Evolutionary conservation across 2,113 vertebrate species (phyloP).

Genomic region (Piaya cayana): DNA sequence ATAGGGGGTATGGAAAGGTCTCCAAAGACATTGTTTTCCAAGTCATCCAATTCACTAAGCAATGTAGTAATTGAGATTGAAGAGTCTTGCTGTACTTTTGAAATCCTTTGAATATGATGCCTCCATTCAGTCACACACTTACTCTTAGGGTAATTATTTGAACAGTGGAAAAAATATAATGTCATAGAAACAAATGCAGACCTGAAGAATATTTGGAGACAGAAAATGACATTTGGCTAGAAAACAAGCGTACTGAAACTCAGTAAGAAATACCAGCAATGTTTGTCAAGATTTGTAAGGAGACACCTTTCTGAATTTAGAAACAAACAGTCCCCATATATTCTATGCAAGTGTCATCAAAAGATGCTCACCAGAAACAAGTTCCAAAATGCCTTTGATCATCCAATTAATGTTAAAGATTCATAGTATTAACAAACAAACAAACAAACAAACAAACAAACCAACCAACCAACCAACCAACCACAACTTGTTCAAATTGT

Average conservation of each 20-base stretch:
- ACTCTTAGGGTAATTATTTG: background rate
- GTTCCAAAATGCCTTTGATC: background rate
- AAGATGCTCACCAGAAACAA: background rate
- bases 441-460: too few relatives aligned
- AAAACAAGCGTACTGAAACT: background rate
- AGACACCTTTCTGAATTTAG: background rate
- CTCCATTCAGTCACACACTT: background rate
- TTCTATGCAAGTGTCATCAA: rapidly evolving
- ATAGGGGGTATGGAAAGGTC: rapidly evolving
- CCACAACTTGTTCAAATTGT: rapidly evolving
- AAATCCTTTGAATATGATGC: background rate
- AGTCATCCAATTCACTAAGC: background rate
- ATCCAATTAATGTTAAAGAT: background rate
- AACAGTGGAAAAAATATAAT: background rate
- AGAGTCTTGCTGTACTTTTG: background rate
- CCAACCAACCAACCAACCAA: too few relatives aligned
- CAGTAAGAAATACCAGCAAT: background rate
- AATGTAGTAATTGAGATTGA: background rate
- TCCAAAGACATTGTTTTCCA: background rate
- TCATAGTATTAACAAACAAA: background rate
- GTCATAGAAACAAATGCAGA: background rate
- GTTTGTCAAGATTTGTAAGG: background rate
- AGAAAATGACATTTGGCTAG: background rate
- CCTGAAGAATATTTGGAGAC: background rate
- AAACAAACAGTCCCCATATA: background rate